Conservation (phyloP, 2,113 vertebrate genomes). For the Oryzias celebensis region DNA sequence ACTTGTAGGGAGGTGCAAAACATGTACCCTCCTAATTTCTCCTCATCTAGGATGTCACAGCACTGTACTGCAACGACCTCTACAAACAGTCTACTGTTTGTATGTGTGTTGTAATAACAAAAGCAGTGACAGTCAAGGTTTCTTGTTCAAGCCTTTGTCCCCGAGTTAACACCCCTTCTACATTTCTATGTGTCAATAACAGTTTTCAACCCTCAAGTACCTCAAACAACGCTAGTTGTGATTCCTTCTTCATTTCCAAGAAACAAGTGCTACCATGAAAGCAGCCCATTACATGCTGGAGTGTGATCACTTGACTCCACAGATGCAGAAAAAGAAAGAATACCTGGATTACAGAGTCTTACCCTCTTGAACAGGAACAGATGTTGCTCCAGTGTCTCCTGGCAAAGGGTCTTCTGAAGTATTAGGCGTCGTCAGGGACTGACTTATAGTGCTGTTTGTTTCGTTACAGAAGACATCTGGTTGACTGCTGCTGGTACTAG, state of each 20-base stretch:
- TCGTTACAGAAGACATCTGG: slow-evolving; percentile 92
- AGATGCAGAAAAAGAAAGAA: neutral
- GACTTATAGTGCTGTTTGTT: slow-evolving; percentile 88
- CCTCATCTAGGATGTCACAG: too few relatives aligned
- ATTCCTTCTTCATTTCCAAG: neutral
- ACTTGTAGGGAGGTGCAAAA: too few relatives aligned
- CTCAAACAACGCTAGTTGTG: slow-evolving; percentile 1
- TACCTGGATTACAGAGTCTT: slow-evolving; percentile 57
- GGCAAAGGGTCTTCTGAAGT: slow-evolving; percentile 85
- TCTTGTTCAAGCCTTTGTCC: slow-evolving; percentile 62
- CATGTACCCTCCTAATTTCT: too few relatives aligned
- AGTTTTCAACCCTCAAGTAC: slow-evolving; percentile 44
- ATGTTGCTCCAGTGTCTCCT: slow-evolving; percentile 85
- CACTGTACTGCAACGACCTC: slow-evolving; percentile 25
- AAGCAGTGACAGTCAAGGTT: slow-evolving; percentile 55
- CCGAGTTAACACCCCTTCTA: slow-evolving; percentile 57
- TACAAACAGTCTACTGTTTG: slow-evolving; percentile 52
- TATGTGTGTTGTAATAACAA: slow-evolving; percentile 51
- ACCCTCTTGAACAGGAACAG: slow-evolving; percentile 89
- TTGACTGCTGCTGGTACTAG: slow-evolving; percentile 91
- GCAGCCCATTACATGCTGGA: neutral
- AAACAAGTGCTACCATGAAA: neutral
- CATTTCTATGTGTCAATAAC: slow-evolving; percentile 57
- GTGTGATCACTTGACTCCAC: neutral
- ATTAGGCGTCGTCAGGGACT: slow-evolving; percentile 83